Percentiles rank a stretch among this genome's conserved stretches.
Evolutionary conservation across 92 coral and sea anemone species (phyloP).

Genomic region (Hydrozoanthus gracilis): DNA sequence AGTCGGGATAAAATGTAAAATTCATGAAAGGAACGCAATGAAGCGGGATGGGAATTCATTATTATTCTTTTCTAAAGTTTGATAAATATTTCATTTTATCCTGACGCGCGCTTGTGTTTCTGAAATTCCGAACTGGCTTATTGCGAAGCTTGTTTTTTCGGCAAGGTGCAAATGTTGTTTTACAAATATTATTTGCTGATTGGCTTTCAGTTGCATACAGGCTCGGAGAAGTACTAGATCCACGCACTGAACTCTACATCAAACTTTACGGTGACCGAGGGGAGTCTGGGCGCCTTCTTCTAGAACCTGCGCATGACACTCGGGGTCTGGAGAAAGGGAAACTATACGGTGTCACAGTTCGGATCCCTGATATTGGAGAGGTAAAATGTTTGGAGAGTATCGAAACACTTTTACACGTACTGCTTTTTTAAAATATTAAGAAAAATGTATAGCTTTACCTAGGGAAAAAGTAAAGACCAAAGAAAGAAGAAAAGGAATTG

Average conservation of each 20-base stretch:
- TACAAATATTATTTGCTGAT: too few species aligned
- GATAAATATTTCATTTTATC: too few species aligned
- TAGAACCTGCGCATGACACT: slow-evolving; percentile 39
- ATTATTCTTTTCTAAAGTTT: too few species aligned
- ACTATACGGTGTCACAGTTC: slow-evolving; percentile 25
- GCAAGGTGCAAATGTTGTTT: too few species aligned
- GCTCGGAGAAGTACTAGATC: slow-evolving; percentile 30
- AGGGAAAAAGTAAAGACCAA: not conserved
- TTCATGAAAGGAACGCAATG: too few species aligned
- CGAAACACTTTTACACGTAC: not conserved
- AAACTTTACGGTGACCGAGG: slow-evolving; percentile 40
- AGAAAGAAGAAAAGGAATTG: too few species aligned
- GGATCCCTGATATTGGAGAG: slow-evolving; percentile 42
- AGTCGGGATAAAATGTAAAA: too few species aligned
- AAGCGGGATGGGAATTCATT: too few species aligned
- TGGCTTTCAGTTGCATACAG: slow-evolving; percentile 32
- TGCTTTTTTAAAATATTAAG: too few species aligned
- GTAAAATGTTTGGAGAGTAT: not conserved
- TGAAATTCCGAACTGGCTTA: too few species aligned
- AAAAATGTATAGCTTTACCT: not conserved
- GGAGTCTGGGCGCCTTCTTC: slow-evolving; percentile 35
- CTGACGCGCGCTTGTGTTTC: too few species aligned
- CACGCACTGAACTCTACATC: slow-evolving; percentile 35
- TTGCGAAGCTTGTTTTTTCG: too few species aligned
- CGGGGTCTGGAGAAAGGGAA: slow-evolving; percentile 35